Percentiles rank a stretch among this genome's conserved stretches.
Evolutionary conservation across 2,113 vertebrate species (phyloP).

Genomic region (Corythoichthys intestinalis): DNA sequence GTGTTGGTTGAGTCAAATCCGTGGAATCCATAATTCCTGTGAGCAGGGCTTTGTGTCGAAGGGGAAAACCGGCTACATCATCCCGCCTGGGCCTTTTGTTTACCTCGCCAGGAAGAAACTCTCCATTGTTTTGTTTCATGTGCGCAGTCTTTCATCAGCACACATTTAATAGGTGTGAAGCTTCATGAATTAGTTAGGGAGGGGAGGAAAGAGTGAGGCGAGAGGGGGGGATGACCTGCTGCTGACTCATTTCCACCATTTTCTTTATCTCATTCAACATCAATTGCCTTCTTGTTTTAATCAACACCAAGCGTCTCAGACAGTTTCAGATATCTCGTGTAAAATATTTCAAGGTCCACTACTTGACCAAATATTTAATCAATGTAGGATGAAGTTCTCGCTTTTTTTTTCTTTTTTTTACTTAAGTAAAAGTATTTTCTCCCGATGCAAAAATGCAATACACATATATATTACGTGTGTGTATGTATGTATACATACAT

Average conservation of each 20-base stretch:
- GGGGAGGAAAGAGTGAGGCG: conserved; percentile 22
- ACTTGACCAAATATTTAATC: too few relatives aligned
- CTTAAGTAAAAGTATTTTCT: too few relatives aligned
- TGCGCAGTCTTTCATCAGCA: conserved; percentile 31
- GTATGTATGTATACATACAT: too few relatives aligned
- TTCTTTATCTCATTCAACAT: background rate
- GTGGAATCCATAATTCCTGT: conserved; percentile 67
- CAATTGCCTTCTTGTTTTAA: background rate
- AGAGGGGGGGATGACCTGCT: conserved; percentile 19
- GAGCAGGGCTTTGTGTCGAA: conserved; percentile 56
- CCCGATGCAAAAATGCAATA: too few relatives aligned
- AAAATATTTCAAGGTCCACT: background rate
- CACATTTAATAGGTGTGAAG: conserved; percentile 1
- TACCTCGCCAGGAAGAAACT: conserved; percentile 29
- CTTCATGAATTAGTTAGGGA: background rate
- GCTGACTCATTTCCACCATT: conserved; percentile 6
- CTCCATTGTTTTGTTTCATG: conserved; percentile 43
- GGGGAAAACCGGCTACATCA: conserved; percentile 71
- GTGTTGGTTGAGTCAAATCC: conserved; percentile 49
- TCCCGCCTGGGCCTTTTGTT: conserved; percentile 52
- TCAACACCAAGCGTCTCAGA: background rate
- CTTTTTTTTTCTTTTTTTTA: too few relatives aligned
- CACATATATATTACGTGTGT: too few relatives aligned
- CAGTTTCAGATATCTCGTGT: background rate
- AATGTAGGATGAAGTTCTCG: too few relatives aligned